Conservation (phyloP, 2,888 invertebrate species). For the Drosophila mimica region DNA sequence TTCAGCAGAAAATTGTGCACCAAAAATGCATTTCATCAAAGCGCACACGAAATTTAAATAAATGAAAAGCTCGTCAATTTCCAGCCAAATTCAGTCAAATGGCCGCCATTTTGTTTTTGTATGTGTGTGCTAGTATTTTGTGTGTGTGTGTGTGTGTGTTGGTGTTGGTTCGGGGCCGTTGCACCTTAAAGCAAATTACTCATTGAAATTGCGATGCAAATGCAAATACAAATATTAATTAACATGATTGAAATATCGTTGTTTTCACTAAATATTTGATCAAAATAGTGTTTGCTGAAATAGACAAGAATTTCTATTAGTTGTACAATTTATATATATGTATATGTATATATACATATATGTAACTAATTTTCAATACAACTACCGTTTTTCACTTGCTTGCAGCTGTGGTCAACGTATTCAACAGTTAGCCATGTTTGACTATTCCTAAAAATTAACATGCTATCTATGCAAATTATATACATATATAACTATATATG, state of each 20-base stretch:
- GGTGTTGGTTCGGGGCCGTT: constrained; percentile 31
- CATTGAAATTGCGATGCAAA: constrained; percentile 3
- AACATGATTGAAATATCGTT: constrained; percentile 6
- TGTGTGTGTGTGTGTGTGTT: background rate
- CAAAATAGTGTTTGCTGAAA: background rate
- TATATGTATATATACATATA: no score
- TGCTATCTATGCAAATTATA: background rate
- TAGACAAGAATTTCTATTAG: no score
- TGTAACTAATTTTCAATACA: background rate
- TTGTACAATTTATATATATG: no score
- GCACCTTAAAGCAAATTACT: constrained; percentile 40
- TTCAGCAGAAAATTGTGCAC: constrained; percentile 26
- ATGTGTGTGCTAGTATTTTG: background rate
- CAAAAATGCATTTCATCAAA: constrained; percentile 38
- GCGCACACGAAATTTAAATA: constrained; percentile 41
- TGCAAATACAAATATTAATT: constrained; percentile 19
- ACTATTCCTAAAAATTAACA: background rate
- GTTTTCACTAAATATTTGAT: background rate
- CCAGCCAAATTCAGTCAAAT: constrained; percentile 14
- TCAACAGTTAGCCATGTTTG: background rate
- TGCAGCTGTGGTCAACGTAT: background rate
- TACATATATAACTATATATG: background rate
- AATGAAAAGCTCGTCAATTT: constrained; percentile 22
- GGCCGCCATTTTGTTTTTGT: constrained; percentile 45
- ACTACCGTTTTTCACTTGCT: background rate